Percentiles rank a stretch among this genome's conserved stretches.
Conservation (phyloP, 92 coral and sea anemone genomes). For the Phenganax subtilis region DNA sequence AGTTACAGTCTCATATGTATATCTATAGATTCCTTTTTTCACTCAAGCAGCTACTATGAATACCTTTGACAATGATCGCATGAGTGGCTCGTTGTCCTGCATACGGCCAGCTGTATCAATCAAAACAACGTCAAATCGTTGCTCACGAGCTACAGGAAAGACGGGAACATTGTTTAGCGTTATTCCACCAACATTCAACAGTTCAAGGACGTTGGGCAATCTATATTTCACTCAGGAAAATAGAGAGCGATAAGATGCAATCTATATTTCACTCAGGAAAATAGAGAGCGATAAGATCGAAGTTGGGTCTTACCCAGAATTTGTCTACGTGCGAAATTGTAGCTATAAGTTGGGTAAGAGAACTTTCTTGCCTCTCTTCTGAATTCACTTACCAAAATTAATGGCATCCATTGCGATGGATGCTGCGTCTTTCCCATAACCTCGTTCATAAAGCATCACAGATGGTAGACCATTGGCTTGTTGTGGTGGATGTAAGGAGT, state of each 20-base stretch:
- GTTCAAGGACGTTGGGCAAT: too few relatives aligned
- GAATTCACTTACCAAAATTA: conserved; percentile 68
- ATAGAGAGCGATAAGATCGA: too few relatives aligned
- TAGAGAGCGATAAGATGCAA: too few relatives aligned
- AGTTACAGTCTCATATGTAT: too few relatives aligned
- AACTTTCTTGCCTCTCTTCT: background rate
- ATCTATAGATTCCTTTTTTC: too few relatives aligned
- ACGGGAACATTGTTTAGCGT: background rate
- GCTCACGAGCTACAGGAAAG: conserved; percentile 73
- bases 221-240: too few relatives aligned
- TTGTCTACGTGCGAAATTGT: too few relatives aligned
- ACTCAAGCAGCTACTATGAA: too few relatives aligned
- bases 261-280: too few relatives aligned
- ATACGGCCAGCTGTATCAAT: conserved; percentile 98
- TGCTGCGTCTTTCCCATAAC: conserved; percentile 97
- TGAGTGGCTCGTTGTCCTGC: conserved; percentile 98
- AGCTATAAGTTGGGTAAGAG: too few relatives aligned
- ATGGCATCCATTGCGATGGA: conserved; percentile 98
- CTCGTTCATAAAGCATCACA: conserved; percentile 91
- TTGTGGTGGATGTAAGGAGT: conserved; percentile 89
- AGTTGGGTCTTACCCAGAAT: too few relatives aligned
- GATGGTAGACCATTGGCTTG: conserved; percentile 81
- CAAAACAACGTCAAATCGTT: conserved; percentile 89
- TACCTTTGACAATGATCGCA: conserved; percentile 95
- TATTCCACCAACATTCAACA: background rate